Evolutionary conservation across 2,113 vertebrate species (phyloP).

Genomic region (Stigmatopora nigra): DNA sequence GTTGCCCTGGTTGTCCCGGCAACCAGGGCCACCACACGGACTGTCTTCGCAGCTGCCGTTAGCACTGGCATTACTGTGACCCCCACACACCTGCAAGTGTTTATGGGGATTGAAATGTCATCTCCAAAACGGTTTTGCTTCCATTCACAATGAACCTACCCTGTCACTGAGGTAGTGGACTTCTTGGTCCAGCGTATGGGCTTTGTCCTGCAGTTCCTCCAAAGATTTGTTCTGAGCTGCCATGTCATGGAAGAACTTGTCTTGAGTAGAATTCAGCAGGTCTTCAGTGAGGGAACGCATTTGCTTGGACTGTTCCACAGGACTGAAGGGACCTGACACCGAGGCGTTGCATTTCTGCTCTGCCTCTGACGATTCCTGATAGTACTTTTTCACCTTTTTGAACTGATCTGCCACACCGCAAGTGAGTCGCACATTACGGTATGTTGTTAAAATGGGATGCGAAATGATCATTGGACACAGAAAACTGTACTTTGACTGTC

Average conservation of each 20-base stretch:
- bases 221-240: slow-evolving; percentile 66
- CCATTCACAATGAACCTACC: slow-evolving; percentile 32
- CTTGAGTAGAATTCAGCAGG: slow-evolving; percentile 43
- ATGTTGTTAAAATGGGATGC: neutral
- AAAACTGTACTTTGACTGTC: neutral
- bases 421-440: neutral
- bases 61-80: slow-evolving; percentile 38
- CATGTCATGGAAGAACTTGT: slow-evolving; percentile 44
- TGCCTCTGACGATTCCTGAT: slow-evolving; percentile 56
- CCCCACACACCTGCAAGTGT: slow-evolving; percentile 65
- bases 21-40: slow-evolving; percentile 75
- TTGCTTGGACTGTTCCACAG: slow-evolving; percentile 52
- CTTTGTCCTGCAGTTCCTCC: slow-evolving; percentile 60
- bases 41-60: slow-evolving; percentile 62
- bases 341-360: slow-evolving; percentile 54
- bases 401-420: slow-evolving; percentile 68
- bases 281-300: slow-evolving; percentile 26
- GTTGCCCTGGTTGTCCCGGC: slow-evolving; percentile 56
- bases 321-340: slow-evolving; percentile 50
- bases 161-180: slow-evolving; percentile 52
- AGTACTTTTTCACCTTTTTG: slow-evolving; percentile 63
- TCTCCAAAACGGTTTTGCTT: neutral
- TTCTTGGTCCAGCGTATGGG: slow-evolving; percentile 49
- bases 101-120: neutral
- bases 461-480: neutral